Base-by-base conservation (phyloP, 2,797 vertebrate species). In the Gila robusta region DNA sequence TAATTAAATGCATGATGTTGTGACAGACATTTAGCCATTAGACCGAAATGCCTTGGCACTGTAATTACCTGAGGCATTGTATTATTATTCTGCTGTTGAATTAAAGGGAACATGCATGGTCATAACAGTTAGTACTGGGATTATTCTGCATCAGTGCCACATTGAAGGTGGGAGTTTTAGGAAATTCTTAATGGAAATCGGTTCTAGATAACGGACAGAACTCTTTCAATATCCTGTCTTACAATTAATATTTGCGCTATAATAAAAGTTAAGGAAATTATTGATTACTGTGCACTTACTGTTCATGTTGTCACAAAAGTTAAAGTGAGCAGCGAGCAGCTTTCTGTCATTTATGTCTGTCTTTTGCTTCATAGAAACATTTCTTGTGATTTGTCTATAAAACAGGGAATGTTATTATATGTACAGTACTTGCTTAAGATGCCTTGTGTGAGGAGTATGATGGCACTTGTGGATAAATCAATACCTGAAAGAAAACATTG, bases 381-480 rank as follows among this genome's bases (percentile, higher is more conserved):
- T 70, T 41, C 28, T 59, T 49, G 39, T 67, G 28, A 76, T 76
- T 54, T 82, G 79, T 76, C 71, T 82, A 47, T 70, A 47, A 70
- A 77, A 77, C 23, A 69, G 37, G 79, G 62, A 81, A 56, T 76
- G n/a, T 52, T 49, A 67, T 73, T 49, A 76, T 80, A 85, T 85
- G 56, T 81, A 86, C 44, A 82, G 71, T 67, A 44, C 47, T 41
- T 69, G 28, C 14, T 74, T 66, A 54, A 56, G 35, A 76, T 80
- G 79, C 71, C 79, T 70, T 74, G 79, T 69, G 35, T 11, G 8
- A n/a, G 19, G 37, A 69, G 52, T 35, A 71, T 19, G 64, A 71
- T 39, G 32, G 70, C 79, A 67, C 54, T 54, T 69, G 64, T 66
- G 32, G 81, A 86, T 86, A 86, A 86, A 86, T 59, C 21, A 32